Percentiles rank a stretch among this genome's conserved stretches.
These are phyloP conservation scores for Chrysemys picta DNA, from an alignment of 2,113 vertebrate species.

Conservation along the genomic window DNA sequence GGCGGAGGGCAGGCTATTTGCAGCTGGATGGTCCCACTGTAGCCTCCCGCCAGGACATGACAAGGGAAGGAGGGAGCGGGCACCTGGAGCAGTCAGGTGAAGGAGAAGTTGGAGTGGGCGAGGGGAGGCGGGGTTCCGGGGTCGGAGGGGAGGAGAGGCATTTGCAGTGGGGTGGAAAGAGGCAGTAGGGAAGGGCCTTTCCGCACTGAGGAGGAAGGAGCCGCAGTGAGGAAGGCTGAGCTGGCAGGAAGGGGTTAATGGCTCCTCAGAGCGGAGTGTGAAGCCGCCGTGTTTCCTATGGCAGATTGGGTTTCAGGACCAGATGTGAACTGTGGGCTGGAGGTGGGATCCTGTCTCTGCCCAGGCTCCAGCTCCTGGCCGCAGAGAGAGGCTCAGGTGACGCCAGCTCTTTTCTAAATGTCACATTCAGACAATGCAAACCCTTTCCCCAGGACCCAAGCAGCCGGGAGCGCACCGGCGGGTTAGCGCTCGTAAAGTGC, in stretches of 20 bases:
- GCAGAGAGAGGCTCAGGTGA: conserved; percentile 13
- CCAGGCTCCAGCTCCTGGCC: not conserved
- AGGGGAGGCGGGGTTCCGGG: not conserved
- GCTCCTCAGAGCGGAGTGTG: not conserved
- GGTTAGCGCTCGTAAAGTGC: not conserved
- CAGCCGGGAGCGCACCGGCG: not conserved
- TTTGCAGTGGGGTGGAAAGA: not conserved
- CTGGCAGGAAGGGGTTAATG: not conserved
- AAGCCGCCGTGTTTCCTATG: not conserved
- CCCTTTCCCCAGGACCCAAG: not conserved
- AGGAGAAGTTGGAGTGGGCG: not conserved
- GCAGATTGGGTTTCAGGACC: conserved; percentile 25
- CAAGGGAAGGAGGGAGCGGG: not conserved
- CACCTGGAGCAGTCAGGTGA: not conserved
- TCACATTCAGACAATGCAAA: not conserved
- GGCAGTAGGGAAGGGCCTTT: not conserved
- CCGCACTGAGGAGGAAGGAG: not conserved
- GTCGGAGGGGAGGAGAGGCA: not conserved
- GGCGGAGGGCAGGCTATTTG: not conserved
- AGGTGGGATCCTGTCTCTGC: not conserved
- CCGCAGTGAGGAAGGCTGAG: not conserved
- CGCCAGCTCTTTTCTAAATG: not conserved
- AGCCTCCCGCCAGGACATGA: not conserved
- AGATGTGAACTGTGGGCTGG: conserved; percentile 15
- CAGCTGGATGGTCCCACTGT: not conserved